Evolutionary conservation across 2,113 vertebrate species (phyloP), one percentile per base, ranked within the genome.

Genomic region (Nothoprocta pentlandii): DNA sequence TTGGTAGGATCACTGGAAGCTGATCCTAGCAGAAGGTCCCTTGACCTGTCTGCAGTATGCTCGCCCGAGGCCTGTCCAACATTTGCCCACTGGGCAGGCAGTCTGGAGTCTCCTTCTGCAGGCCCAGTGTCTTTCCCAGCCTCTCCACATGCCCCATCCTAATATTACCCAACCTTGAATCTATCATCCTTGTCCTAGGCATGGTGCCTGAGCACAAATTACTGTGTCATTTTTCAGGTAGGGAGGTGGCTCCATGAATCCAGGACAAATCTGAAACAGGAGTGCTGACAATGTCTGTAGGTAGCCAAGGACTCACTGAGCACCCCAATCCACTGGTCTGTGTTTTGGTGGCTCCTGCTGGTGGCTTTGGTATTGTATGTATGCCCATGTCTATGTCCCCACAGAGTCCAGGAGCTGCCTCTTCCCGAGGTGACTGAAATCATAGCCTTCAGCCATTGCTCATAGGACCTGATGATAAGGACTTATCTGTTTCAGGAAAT

Each of bases 401-500:
- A n/a, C 39, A 62, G 42, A 36, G 23, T 26, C 84, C 51, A 49
- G 17, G 25, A 23, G 41, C 54, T 58, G 54, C 54, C 54, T 32
- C 71, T 47, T 63, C 16, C 34, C 51, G 39, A 61, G 49, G 51
- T 36, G 63, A 41, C 54, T 58, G 28, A 58, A 58, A 32, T 58
- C 32, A 58, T 10, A 32, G 13, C 54, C 54, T 58, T 58, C 54
- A 58, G 54, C 54, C 16, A 16, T 58, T 58, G 28, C 54, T 58
- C 54, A 28, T 32, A 58, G 28, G 54, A 32, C 17, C 54, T 58
- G 44, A 4, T 68, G 44, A 30, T 75, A 41, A 78, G 47, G 34
- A 8, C 54, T 4, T 85, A 4, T 82, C 12, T 95, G 32, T 96
- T 97, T 83, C 95, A 99, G 99, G 99, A 99, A 97, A 99, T 99